Conservation (phyloP, 2,888 invertebrate species). For the Anagyrus pseudococci region DNA sequence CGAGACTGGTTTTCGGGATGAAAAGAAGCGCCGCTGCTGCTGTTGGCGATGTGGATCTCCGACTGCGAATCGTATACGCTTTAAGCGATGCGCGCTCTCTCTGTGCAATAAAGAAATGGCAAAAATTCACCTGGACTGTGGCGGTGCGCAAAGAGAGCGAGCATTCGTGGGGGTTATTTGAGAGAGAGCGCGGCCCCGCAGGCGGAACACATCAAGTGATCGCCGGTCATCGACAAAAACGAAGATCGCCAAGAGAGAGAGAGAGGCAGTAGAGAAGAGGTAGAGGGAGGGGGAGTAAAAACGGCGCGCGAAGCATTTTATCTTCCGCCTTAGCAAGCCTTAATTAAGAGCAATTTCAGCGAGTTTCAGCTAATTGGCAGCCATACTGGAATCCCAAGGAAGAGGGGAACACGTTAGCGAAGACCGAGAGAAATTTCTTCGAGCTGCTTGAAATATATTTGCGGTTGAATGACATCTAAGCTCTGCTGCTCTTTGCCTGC, state of each 20-base stretch:
- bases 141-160: not conserved
- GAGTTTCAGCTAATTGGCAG: constrained; percentile 28
- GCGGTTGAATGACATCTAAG: too few relatives aligned
- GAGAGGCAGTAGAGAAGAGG: not conserved
- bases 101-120: not conserved
- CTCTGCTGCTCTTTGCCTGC: too few relatives aligned
- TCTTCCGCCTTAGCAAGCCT: constrained; percentile 23
- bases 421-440: too few relatives aligned
- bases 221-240: too few relatives aligned
- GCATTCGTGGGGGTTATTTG: too few relatives aligned
- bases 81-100: not conserved
- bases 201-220: constrained; percentile 4
- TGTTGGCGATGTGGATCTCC: not conserved
- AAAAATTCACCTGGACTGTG: not conserved
- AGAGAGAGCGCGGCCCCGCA: not conserved
- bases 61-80: not conserved
- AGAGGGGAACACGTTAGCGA: not conserved
- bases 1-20: not conserved
- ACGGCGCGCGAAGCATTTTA: constrained; percentile 10
- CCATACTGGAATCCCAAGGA: not conserved
- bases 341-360: constrained; percentile 34
- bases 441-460: too few relatives aligned
- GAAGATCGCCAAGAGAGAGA: too few relatives aligned
- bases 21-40: not conserved
- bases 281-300: constrained; percentile 3